phyloP scores from a whole-genome alignment of 2,797 vertebrate genomes.

The Gallinago solitaria region DNA sequence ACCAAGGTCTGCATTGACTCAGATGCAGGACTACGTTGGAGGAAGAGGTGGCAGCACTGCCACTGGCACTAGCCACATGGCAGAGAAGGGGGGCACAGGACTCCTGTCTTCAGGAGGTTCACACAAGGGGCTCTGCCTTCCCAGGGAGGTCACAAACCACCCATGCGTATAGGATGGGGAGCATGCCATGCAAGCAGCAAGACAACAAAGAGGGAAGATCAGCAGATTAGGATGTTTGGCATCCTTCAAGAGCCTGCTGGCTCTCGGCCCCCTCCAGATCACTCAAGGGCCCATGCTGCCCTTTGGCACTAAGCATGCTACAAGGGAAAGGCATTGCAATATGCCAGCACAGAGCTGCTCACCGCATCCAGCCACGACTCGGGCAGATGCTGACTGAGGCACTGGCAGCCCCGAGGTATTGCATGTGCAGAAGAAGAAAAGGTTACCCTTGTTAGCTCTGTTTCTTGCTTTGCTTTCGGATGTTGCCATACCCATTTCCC shows the following conservation, averaged over 20 bases:
- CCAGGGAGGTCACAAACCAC: neutral
- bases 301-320: neutral
- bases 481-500: neutral
- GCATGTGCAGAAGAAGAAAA: neutral
- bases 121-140: neutral
- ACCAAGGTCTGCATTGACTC: neutral
- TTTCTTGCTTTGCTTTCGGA: neutral
- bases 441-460: neutral
- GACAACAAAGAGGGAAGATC: neutral
- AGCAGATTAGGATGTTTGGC: neutral
- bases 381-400: neutral
- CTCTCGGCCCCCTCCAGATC: neutral
- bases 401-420: neutral
- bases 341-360: neutral
- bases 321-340: neutral
- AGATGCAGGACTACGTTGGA: rapidly evolving
- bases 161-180: neutral
- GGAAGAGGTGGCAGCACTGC: neutral
- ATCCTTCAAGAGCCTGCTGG: neutral
- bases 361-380: neutral
- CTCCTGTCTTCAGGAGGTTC: neutral
- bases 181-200: neutral
- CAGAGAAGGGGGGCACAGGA: neutral
- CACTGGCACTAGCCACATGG: rapidly evolving
- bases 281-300: neutral